These are phyloP conservation scores for Zonotrichia leucophrys DNA, from an alignment of 2,113 vertebrate genomes.

Conservation along the genomic window DNA sequence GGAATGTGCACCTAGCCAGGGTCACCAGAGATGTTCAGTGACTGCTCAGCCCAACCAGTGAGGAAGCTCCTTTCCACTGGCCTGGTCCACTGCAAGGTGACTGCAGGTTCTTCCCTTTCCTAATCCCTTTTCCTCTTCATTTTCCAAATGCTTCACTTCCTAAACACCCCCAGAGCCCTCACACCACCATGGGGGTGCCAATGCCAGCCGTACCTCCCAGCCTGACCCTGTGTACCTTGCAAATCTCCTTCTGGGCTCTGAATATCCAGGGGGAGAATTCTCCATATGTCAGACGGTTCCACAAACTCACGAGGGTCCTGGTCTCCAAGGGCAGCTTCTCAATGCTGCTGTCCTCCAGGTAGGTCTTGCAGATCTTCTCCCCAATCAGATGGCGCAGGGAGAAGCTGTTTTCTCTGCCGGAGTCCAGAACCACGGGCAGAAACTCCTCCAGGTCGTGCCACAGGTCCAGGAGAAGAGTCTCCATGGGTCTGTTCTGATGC, in stretches of 20 bases:
- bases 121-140: neutral
- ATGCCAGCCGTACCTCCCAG: neutral
- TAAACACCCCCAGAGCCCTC: neutral
- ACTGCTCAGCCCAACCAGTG: neutral
- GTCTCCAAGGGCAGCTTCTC: constrained; percentile 40
- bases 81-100: neutral
- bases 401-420: constrained; percentile 47
- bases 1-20: neutral
- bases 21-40: neutral
- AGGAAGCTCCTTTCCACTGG: neutral
- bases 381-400: constrained; percentile 46
- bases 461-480: constrained; percentile 63
- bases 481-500: neutral
- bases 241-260: constrained; percentile 71
- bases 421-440: constrained; percentile 33
- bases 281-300: constrained; percentile 58
- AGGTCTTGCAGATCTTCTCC: constrained; percentile 64
- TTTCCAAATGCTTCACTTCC: neutral
- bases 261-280: constrained; percentile 72
- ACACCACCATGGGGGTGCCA: neutral
- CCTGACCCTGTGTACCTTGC: constrained; percentile 49
- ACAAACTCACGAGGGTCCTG: constrained; percentile 43
- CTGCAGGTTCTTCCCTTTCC: neutral
- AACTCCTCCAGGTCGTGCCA: constrained; percentile 74
- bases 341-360: constrained; percentile 31